Conservation (phyloP, 2,797 vertebrate genomes). For the Oreochromis grahami region DNA sequence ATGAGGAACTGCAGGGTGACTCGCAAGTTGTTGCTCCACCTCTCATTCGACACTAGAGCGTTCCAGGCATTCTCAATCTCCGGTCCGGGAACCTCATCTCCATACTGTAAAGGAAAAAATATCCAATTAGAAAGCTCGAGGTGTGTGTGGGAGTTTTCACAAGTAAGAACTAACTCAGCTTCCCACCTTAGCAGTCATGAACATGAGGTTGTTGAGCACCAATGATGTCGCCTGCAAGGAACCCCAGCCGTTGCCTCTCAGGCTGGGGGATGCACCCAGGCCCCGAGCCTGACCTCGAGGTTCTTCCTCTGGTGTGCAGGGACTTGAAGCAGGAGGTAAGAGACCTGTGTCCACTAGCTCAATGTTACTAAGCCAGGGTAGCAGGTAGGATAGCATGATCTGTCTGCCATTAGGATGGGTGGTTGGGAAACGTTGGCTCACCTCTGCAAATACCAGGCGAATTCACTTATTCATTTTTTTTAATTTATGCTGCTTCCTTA, state of each 20-base stretch:
- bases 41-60: conserved; percentile 94
- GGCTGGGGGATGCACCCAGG: conserved; percentile 64
- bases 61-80: conserved; percentile 99
- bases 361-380: conserved; percentile 97
- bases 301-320: conserved; percentile 93
- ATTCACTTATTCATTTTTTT: background rate
- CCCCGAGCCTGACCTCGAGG: conserved; percentile 78
- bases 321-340: conserved; percentile 90
- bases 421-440: conserved; percentile 94
- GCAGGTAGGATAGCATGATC: conserved; percentile 96
- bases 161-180: background rate
- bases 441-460: conserved; percentile 73
- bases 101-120: conserved; percentile 78
- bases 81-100: conserved; percentile 94
- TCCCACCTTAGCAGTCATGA: conserved; percentile 97
- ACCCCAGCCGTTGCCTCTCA: conserved; percentile 95
- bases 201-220: conserved; percentile 99
- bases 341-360: conserved; percentile 94
- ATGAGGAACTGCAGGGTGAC: conserved; percentile 96
- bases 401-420: conserved; percentile 96
- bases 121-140: background rate
- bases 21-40: conserved; percentile 96
- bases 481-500: background rate
- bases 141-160: background rate
- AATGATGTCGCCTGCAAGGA: conserved; percentile 94